Percentiles rank a stretch among this genome's conserved stretches.
These are phyloP conservation scores for Mormyrus proboscirostris DNA, from an alignment of 2,797 vertebrate genomes.

Conservation along the genomic window DNA sequence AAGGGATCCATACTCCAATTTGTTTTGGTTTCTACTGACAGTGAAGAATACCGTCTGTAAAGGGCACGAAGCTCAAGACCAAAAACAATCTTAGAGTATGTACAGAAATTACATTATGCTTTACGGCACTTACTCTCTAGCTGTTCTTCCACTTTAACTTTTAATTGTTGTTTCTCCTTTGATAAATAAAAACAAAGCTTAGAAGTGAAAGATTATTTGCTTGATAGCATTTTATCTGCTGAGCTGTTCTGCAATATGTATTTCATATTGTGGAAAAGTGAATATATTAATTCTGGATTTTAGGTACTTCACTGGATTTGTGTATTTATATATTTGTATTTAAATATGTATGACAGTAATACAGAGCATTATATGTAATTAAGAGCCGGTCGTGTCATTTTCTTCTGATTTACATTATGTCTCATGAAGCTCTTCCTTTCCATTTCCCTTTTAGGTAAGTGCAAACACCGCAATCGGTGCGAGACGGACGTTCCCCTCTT, in stretches of 20 bases:
- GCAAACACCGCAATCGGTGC: conserved; percentile 38
- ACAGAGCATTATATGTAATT: background rate
- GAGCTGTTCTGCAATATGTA: background rate
- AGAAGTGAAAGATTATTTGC: background rate
- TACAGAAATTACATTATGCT: background rate
- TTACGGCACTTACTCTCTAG: background rate
- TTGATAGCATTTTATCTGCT: background rate
- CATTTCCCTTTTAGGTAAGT: conserved; percentile 57
- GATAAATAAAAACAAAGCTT: background rate
- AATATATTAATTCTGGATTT: background rate
- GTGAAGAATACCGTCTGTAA: background rate
- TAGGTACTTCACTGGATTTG: background rate
- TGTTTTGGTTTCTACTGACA: background rate
- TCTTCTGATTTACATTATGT: background rate
- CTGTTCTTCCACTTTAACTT: background rate
- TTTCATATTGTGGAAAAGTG: background rate
- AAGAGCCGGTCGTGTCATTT: background rate
- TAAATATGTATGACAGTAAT: background rate
- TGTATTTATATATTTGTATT: background rate
- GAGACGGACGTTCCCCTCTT: background rate
- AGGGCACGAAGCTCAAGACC: background rate
- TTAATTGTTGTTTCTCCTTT: background rate
- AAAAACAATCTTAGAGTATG: background rate
- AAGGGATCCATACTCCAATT: background rate
- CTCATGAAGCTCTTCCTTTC: background rate